Evolutionary conservation across 2,797 vertebrate genomes (phyloP).

Genomic region (Megaceryle alcyon): DNA sequence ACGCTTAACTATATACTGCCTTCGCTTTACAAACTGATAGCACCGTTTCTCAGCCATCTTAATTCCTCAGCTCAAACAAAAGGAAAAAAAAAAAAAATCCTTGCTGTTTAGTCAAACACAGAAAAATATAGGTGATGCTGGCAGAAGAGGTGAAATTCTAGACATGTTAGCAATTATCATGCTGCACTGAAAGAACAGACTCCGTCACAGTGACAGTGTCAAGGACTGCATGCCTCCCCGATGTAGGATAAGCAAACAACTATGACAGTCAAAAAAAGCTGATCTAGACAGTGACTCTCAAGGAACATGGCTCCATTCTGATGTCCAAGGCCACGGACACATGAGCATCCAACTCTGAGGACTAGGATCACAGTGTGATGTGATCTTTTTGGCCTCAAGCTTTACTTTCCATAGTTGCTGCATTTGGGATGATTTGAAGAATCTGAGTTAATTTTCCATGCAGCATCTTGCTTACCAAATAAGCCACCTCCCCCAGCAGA

Average conservation of each 20-base stretch:
- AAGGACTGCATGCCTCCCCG: neutral
- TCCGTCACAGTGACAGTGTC: neutral
- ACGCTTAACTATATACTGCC: neutral
- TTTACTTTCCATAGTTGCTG: neutral
- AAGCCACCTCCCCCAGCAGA: neutral
- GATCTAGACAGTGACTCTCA: neutral
- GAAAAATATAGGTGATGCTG: neutral
- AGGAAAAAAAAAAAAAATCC: neutral
- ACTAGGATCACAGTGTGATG: neutral
- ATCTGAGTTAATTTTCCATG: neutral
- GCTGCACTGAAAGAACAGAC: neutral
- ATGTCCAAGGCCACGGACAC: neutral
- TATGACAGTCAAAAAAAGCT: neutral
- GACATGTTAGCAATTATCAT: neutral
- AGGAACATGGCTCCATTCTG: neutral
- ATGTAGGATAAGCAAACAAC: neutral
- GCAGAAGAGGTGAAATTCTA: neutral
- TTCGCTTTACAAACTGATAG: slow-evolving; percentile 3
- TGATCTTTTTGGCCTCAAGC: neutral
- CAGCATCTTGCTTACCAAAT: neutral
- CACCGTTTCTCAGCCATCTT: neutral
- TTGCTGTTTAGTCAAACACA: neutral
- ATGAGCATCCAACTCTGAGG: neutral
- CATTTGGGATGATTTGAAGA: neutral
- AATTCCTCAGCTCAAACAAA: neutral